Conservation (phyloP, 2,797 vertebrate species). For the Xenentodon cancila region DNA sequence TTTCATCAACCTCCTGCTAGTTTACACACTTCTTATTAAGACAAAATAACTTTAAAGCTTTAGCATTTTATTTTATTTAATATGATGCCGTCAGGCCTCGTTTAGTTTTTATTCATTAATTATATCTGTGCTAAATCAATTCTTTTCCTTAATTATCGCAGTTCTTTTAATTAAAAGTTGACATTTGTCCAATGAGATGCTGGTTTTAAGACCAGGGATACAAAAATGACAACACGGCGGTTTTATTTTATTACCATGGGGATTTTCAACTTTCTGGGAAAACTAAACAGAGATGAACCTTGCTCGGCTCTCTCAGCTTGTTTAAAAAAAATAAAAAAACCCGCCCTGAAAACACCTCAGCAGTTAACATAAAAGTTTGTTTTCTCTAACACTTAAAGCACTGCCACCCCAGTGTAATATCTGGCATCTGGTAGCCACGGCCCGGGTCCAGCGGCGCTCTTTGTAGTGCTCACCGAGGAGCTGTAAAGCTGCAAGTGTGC, state of each 20-base stretch:
- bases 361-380: slow-evolving; percentile 60
- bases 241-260: slow-evolving; percentile 8
- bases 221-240: slow-evolving; percentile 1
- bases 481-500: slow-evolving; percentile 48
- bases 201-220: not conserved
- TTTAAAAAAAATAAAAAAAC: slow-evolving; percentile 59
- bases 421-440: slow-evolving; percentile 57
- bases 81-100: too few species aligned
- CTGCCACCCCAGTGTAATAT: slow-evolving; percentile 62
- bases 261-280: slow-evolving; percentile 28
- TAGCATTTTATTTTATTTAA: slow-evolving; percentile 28
- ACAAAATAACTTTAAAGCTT: slow-evolving; percentile 39
- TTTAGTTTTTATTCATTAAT: too few species aligned
- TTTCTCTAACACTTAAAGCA: slow-evolving; percentile 61
- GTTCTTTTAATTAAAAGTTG: not conserved
- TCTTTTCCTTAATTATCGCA: too few species aligned
- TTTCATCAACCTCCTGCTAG: slow-evolving; percentile 71
- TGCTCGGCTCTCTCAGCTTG: slow-evolving; percentile 30
- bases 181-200: not conserved
- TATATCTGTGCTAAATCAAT: too few species aligned
- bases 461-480: slow-evolving; percentile 56
- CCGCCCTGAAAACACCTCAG: slow-evolving; percentile 17
- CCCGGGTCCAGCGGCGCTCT: slow-evolving; percentile 42
- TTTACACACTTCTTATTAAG: slow-evolving; percentile 72
- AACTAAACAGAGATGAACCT: slow-evolving; percentile 35